Evolutionary conservation across 2,888 invertebrate species (phyloP), one percentile per base, ranked within the genome.

Genomic region (Subacronicta megacephala): DNA sequence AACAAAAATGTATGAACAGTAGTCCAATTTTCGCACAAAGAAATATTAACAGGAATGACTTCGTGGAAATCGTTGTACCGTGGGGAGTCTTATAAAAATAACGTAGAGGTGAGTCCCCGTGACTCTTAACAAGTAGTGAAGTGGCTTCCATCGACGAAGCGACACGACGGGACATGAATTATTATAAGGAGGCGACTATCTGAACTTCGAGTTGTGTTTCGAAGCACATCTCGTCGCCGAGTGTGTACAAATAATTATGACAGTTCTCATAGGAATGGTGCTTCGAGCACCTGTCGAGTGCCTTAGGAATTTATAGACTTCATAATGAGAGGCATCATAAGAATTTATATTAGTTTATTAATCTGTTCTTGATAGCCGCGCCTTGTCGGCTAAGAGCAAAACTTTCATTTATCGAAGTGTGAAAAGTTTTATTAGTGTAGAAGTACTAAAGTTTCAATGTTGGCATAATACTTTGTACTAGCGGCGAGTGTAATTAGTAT

Each of bases 221-320:
- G 80, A 87, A 78, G 77, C 79, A 75, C 81, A 82, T 80, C 80
- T 82, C 77, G 67, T 73, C 75, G 76, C 80, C 76, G 41, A 72
- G 62, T 82, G 81, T 85, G 82, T 85, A 89, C 86, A 88, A 87
- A 90, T 90, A 89, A 90, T 88, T 89, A 89, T 88, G 87, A 87
- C 88, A 86, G 86, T 89, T 88, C 90, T 88, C 87, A 88, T 80
- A 83, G 83, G 84, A 85, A 85, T 79, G 80, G 71, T 64, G 72
- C 69, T 72, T 85, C 75, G 76, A 87, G 86, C 83, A 84, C 81
- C 81, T 81, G 77, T 78, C 70, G 71, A 81, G 79, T 41, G 52
- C 63, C 65, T 56, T 33, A 60, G 62, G 75, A 77, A 75, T 77
- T 68, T 75, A 74, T 69, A 62, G 63, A 56, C 49, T 58, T 52